Evolutionary conservation across 2,888 invertebrate species (phyloP), one percentile per base, ranked within the genome.

Genomic region (Iphiclides podalirius): DNA sequence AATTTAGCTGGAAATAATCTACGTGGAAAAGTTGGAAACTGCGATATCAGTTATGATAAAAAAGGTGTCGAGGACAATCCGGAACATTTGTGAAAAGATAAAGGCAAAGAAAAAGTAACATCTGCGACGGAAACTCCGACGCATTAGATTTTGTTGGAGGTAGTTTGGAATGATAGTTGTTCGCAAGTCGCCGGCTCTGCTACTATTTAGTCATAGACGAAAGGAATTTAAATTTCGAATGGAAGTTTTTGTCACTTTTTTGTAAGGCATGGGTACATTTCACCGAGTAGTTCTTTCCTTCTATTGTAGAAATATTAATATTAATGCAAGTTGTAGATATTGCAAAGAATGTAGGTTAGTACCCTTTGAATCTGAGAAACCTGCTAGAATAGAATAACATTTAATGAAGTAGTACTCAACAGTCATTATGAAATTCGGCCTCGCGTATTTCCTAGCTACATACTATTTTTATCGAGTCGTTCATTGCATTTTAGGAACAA

Each of bases 141-240:
- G 37, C 49, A 39, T 43, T 44, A 44, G 43, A 39, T 33, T 49
- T 49, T 49, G 49, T 49, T 49, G n/a, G 28, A 34, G 43, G 43
- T 49, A 49, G 49, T 49, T 49, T 43, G 43, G 26, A 39, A 49
- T 49, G 43, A 49, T 49, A 49, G 49, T 49, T 49, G 49, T 49
- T 49, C 43, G n/a, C 26, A 49, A 49, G 43, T 49, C 28, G 12
- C 12, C 11, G 23, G 43, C 33, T 43, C 34, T 12, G 34, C 34
- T 23, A 40, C 34, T 49, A 12, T 43, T 49, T 26, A 34, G 26
- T 44, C 13, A 39, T 23, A 38, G 23, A 37, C 9, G 39, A n/a
- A 38, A 13, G 7, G 34, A 49, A 38, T 49, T 49, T 44, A 39
- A 39, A 49, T 44, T 26, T 31, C 8, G n/a, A 16, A 33, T 3